Conservation (phyloP, 2,797 vertebrate genomes). For the Glossophaga mutica region DNA sequence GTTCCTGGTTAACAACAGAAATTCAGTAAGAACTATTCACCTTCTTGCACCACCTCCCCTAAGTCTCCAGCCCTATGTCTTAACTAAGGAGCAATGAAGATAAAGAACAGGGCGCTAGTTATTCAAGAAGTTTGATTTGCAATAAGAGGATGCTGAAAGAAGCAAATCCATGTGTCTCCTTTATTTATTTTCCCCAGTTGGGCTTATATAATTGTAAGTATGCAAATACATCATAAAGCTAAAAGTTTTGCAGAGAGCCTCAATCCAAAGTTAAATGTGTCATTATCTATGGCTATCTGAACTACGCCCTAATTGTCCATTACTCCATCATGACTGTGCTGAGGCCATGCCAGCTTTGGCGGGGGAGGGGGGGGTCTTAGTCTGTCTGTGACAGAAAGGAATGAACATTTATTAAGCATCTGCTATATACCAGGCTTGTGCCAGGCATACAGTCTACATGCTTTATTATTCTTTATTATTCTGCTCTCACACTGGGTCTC, state of each 20-base stretch:
- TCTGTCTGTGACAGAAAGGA: neutral
- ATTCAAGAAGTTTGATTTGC: neutral
- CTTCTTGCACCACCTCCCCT: neutral
- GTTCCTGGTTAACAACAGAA: neutral
- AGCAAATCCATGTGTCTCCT: neutral
- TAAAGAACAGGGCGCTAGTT: neutral
- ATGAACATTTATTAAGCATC: neutral
- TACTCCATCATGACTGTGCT: neutral
- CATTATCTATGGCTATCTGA: slow-evolving; percentile 55
- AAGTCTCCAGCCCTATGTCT: neutral
- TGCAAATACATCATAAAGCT: slow-evolving; percentile 22
- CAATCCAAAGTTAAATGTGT: slow-evolving; percentile 36
- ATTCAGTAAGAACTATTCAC: neutral
- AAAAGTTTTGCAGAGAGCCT: slow-evolving; percentile 26
- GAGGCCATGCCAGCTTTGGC: neutral
- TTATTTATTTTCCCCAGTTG: neutral
- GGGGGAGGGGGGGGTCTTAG: neutral
- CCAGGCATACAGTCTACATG: rapidly evolving
- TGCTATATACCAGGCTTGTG: neutral
- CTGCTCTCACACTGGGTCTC: neutral
- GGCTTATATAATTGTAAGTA: slow-evolving; percentile 43
- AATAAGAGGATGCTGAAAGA: neutral
- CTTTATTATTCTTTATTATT: neutral
- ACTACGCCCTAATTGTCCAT: slow-evolving; percentile 35
- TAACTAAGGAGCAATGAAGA: neutral